Percentiles rank a stretch among this genome's conserved stretches.
These are phyloP conservation scores for Microctonus brassicae DNA, from an alignment of 2,888 invertebrate genomes.

Conservation along the genomic window DNA sequence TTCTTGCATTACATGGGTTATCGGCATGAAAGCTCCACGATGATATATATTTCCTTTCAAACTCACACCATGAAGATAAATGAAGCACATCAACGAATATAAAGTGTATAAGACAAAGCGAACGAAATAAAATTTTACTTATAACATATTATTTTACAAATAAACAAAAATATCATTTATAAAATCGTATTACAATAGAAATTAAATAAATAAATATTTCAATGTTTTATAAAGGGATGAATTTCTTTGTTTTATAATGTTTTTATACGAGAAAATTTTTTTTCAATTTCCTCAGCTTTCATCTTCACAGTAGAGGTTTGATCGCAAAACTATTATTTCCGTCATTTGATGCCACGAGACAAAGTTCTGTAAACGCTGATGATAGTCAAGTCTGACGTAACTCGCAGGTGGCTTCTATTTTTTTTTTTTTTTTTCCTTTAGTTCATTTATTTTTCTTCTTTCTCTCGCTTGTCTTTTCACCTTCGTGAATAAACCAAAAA, in stretches of 20 bases:
- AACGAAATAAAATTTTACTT: too few species aligned
- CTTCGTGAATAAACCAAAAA: not conserved
- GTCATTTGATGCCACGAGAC: slow-evolving; percentile 31
- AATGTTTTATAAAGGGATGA: too few species aligned
- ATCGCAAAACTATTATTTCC: slow-evolving; percentile 39
- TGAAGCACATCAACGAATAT: not conserved
- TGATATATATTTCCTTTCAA: not conserved
- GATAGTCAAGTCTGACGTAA: not conserved
- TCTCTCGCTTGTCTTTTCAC: not conserved
- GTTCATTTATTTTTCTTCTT: not conserved
- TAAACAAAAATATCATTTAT: too few species aligned
- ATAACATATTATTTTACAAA: too few species aligned
- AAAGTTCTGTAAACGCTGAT: slow-evolving; percentile 6
- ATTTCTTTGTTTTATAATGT: too few species aligned
- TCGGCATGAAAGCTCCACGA: slow-evolving; percentile 18
- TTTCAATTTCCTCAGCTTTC: slow-evolving; percentile 1
- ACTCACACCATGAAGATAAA: not conserved
- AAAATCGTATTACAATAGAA: too few species aligned
- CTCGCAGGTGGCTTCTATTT: slow-evolving; percentile 31
- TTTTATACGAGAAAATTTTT: too few species aligned
- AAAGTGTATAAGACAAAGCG: not conserved
- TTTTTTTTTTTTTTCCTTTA: not conserved
- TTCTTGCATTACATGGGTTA: slow-evolving; percentile 31
- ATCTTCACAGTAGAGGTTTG: not conserved
- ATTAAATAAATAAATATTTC: too few species aligned